Evolutionary conservation across 1,140 invertebrate genomes (phyloP).

Genomic region (Hestina assimilis): DNA sequence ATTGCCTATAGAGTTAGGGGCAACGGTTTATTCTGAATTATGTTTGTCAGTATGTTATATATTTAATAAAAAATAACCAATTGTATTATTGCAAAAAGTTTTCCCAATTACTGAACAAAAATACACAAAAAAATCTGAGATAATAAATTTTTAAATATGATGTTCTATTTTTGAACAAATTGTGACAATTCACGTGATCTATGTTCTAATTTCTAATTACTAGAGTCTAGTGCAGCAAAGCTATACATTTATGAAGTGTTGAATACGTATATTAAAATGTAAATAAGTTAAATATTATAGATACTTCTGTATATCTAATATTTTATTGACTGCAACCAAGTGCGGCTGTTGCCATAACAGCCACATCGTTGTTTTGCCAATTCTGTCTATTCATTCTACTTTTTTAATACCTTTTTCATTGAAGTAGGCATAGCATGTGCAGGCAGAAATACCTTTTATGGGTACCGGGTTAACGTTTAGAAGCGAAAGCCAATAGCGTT

Average conservation of each 20-base stretch:
- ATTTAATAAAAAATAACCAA: neutral
- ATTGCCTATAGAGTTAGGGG: slow-evolving; percentile 1
- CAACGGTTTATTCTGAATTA: neutral
- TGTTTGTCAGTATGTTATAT: neutral
- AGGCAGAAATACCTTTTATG: slow-evolving; percentile 38
- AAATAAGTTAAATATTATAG: too few relatives aligned
- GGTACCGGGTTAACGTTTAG: slow-evolving; percentile 32
- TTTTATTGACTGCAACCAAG: slow-evolving; percentile 26
- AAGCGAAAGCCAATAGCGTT: slow-evolving; percentile 34
- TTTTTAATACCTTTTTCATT: slow-evolving; percentile 38
- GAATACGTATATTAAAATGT: too few relatives aligned
- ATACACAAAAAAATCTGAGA: too few relatives aligned
- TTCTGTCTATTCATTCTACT: slow-evolving; percentile 56
- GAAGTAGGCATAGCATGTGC: slow-evolving; percentile 30
- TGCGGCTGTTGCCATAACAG: slow-evolving; percentile 63
- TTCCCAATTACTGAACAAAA: too few relatives aligned
- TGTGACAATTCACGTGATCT: too few relatives aligned
- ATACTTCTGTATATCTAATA: slow-evolving; percentile 12
- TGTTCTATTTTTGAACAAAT: too few relatives aligned
- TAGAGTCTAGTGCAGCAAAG: too few relatives aligned
- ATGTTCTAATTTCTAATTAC: too few relatives aligned
- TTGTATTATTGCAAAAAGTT: too few relatives aligned
- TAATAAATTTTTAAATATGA: too few relatives aligned
- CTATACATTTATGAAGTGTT: too few relatives aligned
- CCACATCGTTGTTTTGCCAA: slow-evolving; percentile 67